Evolutionary conservation across 30 jellyfish, hydroid and myxozoan genomes (phyloP).

Genomic region (Turritopsis rubra): DNA sequence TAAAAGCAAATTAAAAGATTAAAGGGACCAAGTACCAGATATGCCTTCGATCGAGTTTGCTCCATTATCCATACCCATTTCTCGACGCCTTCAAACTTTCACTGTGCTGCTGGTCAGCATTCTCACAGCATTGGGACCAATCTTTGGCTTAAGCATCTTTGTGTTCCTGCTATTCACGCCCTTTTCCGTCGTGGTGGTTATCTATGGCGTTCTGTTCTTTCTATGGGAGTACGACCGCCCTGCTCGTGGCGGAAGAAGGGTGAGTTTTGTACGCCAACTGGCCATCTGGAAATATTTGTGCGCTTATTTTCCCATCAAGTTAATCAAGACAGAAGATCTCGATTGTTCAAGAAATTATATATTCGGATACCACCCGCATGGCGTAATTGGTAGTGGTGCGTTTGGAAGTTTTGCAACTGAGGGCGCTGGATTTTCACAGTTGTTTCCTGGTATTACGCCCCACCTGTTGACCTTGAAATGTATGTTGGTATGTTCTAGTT

Average conservation of each 20-base stretch:
- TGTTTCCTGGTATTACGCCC: slow-evolving; percentile 21
- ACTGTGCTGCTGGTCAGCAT: neutral
- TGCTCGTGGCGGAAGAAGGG: slow-evolving; percentile 64
- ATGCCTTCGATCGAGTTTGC: slow-evolving; percentile 19
- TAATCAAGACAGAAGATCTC: slow-evolving; percentile 47
- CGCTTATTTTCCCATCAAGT: slow-evolving; percentile 52
- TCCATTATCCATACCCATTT: slow-evolving; percentile 16
- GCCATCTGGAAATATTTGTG: slow-evolving; percentile 46
- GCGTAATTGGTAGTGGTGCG: slow-evolving; percentile 29
- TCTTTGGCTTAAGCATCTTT: neutral
- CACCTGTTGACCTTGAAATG: slow-evolving; percentile 23
- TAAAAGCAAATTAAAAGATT: neutral
- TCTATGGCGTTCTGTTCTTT: slow-evolving; percentile 42
- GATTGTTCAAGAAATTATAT: slow-evolving; percentile 26
- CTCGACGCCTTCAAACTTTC: slow-evolving; percentile 19
- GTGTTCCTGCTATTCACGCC: slow-evolving; percentile 44
- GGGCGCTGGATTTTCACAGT: slow-evolving; percentile 10
- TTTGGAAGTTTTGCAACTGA: slow-evolving; percentile 27
- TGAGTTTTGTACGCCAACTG: slow-evolving; percentile 35
- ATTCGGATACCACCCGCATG: slow-evolving; percentile 39
- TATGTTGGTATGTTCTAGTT: slow-evolving; percentile 9
- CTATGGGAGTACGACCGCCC: slow-evolving; percentile 45
- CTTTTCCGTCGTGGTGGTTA: slow-evolving; percentile 41
- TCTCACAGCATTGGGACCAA: neutral
- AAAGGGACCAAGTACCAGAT: neutral